A percentile compares a stretch with the other conserved stretches of the same genome.
These are phyloP conservation scores for Nephrotoma appendiculata DNA, from an alignment of 2,888 invertebrate genomes.

Conservation along the genomic window DNA sequence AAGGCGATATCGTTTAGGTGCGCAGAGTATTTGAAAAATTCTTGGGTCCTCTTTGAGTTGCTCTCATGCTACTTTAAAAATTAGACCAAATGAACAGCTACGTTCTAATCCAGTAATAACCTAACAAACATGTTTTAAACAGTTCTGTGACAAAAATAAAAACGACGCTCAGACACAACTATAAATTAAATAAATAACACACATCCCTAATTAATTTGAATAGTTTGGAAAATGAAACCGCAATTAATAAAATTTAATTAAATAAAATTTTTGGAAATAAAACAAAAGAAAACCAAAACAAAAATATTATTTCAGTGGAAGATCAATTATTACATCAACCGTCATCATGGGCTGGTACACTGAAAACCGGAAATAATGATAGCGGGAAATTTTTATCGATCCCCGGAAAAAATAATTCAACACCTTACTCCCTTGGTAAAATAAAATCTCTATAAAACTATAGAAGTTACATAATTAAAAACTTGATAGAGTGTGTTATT, in stretches of 20 bases:
- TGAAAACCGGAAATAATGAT: conserved; percentile 17
- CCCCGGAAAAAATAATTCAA: conserved; percentile 26
- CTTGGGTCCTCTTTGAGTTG: too few relatives aligned
- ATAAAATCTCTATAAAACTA: background rate
- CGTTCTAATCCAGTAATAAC: too few relatives aligned
- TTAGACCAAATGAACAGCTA: too few relatives aligned
- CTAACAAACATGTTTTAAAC: background rate
- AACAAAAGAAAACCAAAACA: background rate
- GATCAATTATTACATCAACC: background rate
- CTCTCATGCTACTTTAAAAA: too few relatives aligned
- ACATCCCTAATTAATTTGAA: background rate
- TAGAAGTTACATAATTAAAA: background rate
- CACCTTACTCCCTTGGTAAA: background rate
- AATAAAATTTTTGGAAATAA: background rate
- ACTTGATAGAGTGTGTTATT: background rate
- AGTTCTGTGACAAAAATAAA: background rate
- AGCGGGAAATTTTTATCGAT: conserved; percentile 30
- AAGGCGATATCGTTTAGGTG: too few relatives aligned
- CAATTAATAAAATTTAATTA: background rate
- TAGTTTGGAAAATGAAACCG: background rate
- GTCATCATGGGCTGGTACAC: background rate
- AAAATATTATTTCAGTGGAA: conserved; percentile 1
- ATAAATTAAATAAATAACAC: background rate
- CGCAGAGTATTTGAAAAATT: too few relatives aligned
- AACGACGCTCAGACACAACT: background rate